Percentiles rank a stretch among this genome's conserved stretches.
Conservation (phyloP, 2,888 invertebrate species). For the Drosophila emarginata region DNA sequence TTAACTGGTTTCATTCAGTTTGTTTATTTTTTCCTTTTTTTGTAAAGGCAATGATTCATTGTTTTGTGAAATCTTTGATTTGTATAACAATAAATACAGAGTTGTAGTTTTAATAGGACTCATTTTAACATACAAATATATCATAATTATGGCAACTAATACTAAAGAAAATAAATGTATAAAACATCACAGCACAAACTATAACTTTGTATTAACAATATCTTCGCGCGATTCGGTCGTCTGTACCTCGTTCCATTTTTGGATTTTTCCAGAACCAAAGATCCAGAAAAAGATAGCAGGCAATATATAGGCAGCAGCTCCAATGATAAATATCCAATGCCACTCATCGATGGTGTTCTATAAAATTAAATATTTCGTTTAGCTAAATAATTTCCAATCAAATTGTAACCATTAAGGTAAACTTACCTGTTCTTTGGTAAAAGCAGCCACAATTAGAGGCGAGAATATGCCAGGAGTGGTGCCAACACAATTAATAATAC, state of each 20-base stretch:
- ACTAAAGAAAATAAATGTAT: constrained; percentile 40
- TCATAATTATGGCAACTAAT: constrained; percentile 61
- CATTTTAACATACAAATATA: constrained; percentile 40
- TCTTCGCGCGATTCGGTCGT: constrained; percentile 79
- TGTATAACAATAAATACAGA: constrained; percentile 63
- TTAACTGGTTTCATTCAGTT: constrained; percentile 32
- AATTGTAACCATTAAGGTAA: neutral
- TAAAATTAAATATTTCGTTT: constrained; percentile 35
- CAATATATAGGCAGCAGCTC: constrained; percentile 87
- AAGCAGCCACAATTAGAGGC: constrained; percentile 86
- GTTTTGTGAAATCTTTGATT: neutral
- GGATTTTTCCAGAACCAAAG: constrained; percentile 88
- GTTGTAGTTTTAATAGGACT: constrained; percentile 71
- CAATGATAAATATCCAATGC: constrained; percentile 89
- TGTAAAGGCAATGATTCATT: constrained; percentile 6
- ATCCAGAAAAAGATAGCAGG: constrained; percentile 88
- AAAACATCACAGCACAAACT: constrained; percentile 66
- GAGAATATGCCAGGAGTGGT: constrained; percentile 88
- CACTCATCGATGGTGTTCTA: constrained; percentile 91
- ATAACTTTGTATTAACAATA: constrained; percentile 78
- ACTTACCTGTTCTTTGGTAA: constrained; percentile 73
- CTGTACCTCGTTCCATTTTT: constrained; percentile 86
- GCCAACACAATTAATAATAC: constrained; percentile 89
- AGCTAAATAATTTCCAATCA: neutral
- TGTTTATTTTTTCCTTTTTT: neutral